These are phyloP conservation scores for Phaethornis superciliosus DNA, from an alignment of 2,113 vertebrate genomes.

Conservation along the genomic window DNA sequence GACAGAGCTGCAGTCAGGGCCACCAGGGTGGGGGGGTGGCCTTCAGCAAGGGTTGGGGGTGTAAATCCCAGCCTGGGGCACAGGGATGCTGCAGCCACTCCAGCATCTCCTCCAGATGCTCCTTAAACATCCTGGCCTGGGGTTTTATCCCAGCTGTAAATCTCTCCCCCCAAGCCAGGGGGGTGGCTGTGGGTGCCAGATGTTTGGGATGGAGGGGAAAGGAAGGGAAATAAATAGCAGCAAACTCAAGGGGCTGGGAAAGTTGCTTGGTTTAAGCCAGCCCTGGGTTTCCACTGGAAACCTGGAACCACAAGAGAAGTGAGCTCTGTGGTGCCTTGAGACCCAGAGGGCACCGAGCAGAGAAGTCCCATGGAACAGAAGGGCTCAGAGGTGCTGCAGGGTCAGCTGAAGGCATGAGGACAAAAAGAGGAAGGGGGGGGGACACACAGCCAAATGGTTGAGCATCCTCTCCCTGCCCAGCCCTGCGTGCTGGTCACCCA, in stretches of 20 bases:
- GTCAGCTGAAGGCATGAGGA: neutral
- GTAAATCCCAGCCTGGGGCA: accelerated
- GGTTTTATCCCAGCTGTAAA: neutral
- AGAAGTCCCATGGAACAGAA: neutral
- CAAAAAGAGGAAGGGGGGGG: accelerated
- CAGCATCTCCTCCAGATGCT: neutral
- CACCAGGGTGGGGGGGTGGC: accelerated
- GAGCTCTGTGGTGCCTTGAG: accelerated
- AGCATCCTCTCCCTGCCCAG: accelerated
- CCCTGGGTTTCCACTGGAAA: neutral
- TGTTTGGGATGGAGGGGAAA: neutral
- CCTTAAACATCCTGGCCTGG: accelerated
- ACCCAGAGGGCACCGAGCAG: neutral
- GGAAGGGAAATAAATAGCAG: accelerated
- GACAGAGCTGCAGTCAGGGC: neutral
- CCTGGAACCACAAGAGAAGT: neutral
- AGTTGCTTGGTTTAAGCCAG: neutral
- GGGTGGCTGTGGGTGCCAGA: accelerated
- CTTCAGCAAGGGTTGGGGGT: neutral
- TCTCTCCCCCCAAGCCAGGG: accelerated
- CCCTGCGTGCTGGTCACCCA: neutral
- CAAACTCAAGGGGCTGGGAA: neutral
- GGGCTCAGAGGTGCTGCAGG: neutral
- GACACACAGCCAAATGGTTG: accelerated
- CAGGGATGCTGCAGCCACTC: accelerated